Evolutionary conservation across 2,888 invertebrate species (phyloP), one percentile per base, ranked within the genome.

Genomic region (Pherbina coryleti): DNA sequence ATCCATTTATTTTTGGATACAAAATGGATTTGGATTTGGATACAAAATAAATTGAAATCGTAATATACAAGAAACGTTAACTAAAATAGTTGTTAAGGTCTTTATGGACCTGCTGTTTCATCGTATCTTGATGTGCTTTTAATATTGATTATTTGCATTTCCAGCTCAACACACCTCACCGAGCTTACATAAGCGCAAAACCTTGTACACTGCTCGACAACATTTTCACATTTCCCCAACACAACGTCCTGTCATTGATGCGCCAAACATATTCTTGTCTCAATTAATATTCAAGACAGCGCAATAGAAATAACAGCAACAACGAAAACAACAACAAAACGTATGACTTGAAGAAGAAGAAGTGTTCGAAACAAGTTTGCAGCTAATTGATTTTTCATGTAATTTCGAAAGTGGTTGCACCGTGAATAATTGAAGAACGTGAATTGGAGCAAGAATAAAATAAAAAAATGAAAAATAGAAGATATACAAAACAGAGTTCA

Each of bases 301-400:
- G 11, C n/a, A 19, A 22, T 19, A 44, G 37, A 8, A 57, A 53
- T 9, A 60, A 72, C 60, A 37, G 25, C 72, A 72, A 55, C 71
- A 57, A 34, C 37, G 11, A 9, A 17, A 73, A 37, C 22, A 49
- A 28, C 11, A 57, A 57, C 37, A 57, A 4, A 17, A 44, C 55
- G 17, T n/a, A 71, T 8, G 14, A 25, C 7, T 8, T 17, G 66
- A 66, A 66, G 66, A 34, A 34, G 34, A 66, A 31, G 19, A 66
- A 34, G 72, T 34, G 28, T 25, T 28, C n/a, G 51, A 34, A 51
- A 55, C 67, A 74, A 72, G 53, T 77, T 73, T 67, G 57, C 66
- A 69, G 51, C 73, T 77, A 77, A 77, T 77, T 77, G 77, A 77
- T 77, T 77, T 77, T 77, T 69, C 69, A 74, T 77, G 77, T 73